Conservation (phyloP, 35 echinoderm and acorn worm genomes). For the Ophioderma brevispina region DNA sequence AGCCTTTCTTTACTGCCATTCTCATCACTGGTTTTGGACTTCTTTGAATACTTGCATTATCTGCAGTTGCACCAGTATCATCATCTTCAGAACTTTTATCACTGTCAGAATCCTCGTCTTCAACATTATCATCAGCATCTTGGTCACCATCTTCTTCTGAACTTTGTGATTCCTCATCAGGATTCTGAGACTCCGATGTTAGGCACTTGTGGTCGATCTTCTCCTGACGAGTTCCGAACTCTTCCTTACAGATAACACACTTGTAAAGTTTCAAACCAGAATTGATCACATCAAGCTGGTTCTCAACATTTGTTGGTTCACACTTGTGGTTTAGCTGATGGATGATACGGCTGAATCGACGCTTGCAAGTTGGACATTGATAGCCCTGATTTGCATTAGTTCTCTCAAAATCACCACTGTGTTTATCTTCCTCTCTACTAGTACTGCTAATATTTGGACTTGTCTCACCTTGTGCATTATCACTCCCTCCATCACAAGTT, state of each 20-base stretch:
- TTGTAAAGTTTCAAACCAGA: constrained; percentile 1
- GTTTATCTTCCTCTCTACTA: too few relatives aligned
- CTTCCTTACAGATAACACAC: neutral
- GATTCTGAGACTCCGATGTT: neutral
- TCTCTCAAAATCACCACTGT: neutral
- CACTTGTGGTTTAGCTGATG: neutral
- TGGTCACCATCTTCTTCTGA: neutral
- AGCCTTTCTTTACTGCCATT: neutral
- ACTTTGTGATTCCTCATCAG: neutral
- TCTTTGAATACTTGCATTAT: neutral
- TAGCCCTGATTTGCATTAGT: neutral
- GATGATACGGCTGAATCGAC: neutral
- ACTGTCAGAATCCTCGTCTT: neutral
- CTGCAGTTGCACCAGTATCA: neutral
- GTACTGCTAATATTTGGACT: too few relatives aligned
- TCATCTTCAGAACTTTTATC: neutral
- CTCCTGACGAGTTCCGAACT: constrained; percentile 1
- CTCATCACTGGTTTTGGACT: neutral
- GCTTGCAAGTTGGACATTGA: neutral
- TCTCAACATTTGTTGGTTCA: neutral
- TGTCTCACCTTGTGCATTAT: neutral
- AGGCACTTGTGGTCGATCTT: neutral
- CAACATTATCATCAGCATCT: neutral
- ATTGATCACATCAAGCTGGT: neutral
- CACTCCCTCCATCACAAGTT: neutral